A percentile compares a stretch with the other conserved stretches of the same genome.
Evolutionary conservation across 2,888 invertebrate species (phyloP).

Genomic region (Drosophila monieri): DNA sequence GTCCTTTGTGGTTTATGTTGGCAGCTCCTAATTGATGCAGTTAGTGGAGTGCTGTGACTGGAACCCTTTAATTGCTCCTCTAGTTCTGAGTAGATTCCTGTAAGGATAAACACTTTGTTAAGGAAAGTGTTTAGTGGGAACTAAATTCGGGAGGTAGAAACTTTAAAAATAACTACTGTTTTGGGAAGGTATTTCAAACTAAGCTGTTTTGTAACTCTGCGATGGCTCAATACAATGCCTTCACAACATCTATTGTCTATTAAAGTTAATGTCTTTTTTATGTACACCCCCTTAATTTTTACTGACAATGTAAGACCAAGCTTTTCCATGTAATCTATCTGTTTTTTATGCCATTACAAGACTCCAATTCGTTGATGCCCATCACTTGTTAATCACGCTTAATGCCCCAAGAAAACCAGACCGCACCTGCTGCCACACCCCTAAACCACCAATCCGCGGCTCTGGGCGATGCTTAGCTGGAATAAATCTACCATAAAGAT

Average conservation of each 20-base stretch:
- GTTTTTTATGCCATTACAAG: slow-evolving; percentile 11
- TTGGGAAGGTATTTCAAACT: background rate
- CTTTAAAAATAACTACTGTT: background rate
- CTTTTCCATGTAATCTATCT: slow-evolving; percentile 17
- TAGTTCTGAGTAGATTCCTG: slow-evolving; percentile 20
- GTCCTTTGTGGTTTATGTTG: slow-evolving; percentile 27
- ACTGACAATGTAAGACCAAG: background rate
- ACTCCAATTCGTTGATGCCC: slow-evolving; percentile 3
- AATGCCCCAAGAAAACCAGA: slow-evolving; percentile 21
- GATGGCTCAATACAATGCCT: background rate
- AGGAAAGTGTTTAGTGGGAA: slow-evolving; percentile 2
- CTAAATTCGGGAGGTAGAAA: background rate
- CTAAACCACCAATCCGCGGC: slow-evolving; percentile 13
- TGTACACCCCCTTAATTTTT: slow-evolving; percentile 4
- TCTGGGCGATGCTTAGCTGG: slow-evolving; percentile 34
- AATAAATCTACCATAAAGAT: slow-evolving; percentile 67
- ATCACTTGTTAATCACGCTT: slow-evolving; percentile 38
- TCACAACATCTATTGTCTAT: background rate
- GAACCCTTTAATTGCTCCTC: slow-evolving; percentile 30
- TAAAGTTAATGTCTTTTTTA: background rate
- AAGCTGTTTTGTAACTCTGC: background rate
- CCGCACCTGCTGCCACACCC: slow-evolving; percentile 32
- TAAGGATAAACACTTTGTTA: slow-evolving; percentile 22
- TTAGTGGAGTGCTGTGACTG: slow-evolving; percentile 34
- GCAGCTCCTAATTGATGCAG: slow-evolving; percentile 37